Percentiles rank a stretch among this genome's conserved stretches.
phyloP scores from a whole-genome alignment of 2,888 invertebrate species.

The Parnassius mnemosyne region DNA sequence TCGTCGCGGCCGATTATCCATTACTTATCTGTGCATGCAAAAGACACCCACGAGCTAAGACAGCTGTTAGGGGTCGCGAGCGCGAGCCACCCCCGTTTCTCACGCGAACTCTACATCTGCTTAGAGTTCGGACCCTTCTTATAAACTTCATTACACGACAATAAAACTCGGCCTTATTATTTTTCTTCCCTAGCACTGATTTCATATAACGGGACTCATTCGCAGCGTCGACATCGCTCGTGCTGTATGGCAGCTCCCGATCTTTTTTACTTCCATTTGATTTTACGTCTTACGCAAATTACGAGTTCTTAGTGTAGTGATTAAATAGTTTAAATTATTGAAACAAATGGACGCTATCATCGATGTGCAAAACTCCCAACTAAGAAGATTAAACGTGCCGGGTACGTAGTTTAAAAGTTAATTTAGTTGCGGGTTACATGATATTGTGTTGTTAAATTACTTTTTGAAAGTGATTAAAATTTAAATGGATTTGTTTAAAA shows the following conservation, averaged over 20 bases:
- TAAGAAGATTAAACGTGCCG: conserved; percentile 36
- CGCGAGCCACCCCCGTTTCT: conserved; percentile 52
- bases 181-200: conserved; percentile 54
- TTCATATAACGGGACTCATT: conserved; percentile 55
- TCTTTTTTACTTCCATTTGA: conserved; percentile 2
- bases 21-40: conserved; percentile 27
- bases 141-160: conserved; percentile 46
- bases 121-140: conserved; percentile 47
- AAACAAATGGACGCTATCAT: conserved; percentile 42
- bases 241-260: conserved; percentile 33
- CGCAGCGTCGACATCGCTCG: conserved; percentile 41
- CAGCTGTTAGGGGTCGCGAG: conserved; percentile 33
- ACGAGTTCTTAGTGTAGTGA: conserved; percentile 11
- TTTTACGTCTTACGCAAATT: background rate
- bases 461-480: background rate
- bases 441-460: background rate
- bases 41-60: conserved; percentile 37
- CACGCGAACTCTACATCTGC: conserved; percentile 56
- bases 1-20: conserved; percentile 18
- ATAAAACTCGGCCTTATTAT: conserved; percentile 43
- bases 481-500: no score
- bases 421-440: background rate
- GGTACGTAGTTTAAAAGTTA: conserved; percentile 34
- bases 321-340: conserved; percentile 17
- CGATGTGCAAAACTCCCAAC: conserved; percentile 35